Evolutionary conservation across 2,797 vertebrate species (phyloP).

Genomic region (Eulemur albifrons): DNA sequence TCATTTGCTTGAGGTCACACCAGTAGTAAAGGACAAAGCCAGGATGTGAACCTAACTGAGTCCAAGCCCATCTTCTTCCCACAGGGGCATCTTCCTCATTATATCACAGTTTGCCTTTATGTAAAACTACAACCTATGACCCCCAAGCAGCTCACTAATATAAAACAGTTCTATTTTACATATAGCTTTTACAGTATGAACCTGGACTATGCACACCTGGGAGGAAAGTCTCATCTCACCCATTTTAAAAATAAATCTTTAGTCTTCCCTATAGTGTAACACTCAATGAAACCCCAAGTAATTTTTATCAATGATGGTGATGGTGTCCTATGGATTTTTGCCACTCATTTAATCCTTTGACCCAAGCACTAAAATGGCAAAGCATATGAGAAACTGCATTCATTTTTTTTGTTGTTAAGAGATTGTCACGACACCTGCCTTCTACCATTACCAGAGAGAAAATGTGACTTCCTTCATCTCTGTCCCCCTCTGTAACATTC

Average conservation of each 20-base stretch:
- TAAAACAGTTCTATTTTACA: not conserved
- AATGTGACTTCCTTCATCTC: constrained; percentile 23
- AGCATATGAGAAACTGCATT: not conserved
- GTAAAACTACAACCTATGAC: not conserved
- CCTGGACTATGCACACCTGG: not conserved
- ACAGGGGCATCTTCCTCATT: not conserved
- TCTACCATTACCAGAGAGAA: constrained; percentile 27
- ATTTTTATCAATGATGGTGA: not conserved
- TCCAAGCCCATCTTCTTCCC: not conserved
- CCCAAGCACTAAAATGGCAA: constrained; percentile 1
- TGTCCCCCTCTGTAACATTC: not conserved
- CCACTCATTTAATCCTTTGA: not conserved
- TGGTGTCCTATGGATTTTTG: not conserved
- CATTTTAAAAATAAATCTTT: constrained; percentile 32
- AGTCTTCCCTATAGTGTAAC: not conserved
- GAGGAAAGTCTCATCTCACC: not conserved
- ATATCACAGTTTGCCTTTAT: not conserved
- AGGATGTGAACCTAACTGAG: not conserved
- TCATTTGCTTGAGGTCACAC: not conserved
- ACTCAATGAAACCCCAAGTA: not conserved
- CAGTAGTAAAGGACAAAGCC: not conserved
- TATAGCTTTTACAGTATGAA: not conserved
- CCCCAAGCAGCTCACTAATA: not conserved
- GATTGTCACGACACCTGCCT: not conserved
- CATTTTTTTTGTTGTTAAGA: not conserved